Base-by-base conservation (phyloP, 2,888 invertebrate genomes). In the Erebia palarica region DNA sequence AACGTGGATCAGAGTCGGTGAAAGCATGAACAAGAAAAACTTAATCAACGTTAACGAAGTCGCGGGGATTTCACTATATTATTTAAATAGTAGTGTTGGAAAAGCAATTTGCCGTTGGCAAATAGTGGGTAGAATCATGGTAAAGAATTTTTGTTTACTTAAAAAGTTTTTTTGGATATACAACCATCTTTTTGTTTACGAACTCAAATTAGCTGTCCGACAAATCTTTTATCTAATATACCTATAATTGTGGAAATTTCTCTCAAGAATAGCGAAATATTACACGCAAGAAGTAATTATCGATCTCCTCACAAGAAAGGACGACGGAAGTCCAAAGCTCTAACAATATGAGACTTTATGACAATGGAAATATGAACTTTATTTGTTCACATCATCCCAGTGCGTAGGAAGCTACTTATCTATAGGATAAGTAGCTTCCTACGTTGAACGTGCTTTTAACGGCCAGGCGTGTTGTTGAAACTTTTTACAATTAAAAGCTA, bases 281-380 rank as follows among this genome's bases (percentile, higher is more conserved):
- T 44, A 60, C 59, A 36, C 59, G 59, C 59, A 16, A 14, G 59
- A 59, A 59, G 42, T 59, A 59, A 59, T 42, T 42, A 59, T 59
- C n/a, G n/a, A n/a, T n/a, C n/a, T 16, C 3, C 60, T 3, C 16
- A 16, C 16, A 60, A 42, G 44, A 44, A 44, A 16, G 60, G 42
- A 44, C 16, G 11, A 11, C 16, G 16, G 9, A 42, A 60, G 11
- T 44, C 10, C 44, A 60, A 16, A 42, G 44, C 11, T 16, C 18
- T 9, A 18, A 44, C 58, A 13, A 58, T 27, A 58, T 27, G 14
- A 16, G 60, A 60, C 60, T 60, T 42, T 44, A 60, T 44, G 9
- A 10, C 11, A n/a, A 44, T 16, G 1, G 44, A 3, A 10, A 42
- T 60, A 60, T 10, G 9, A 11, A 4, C 44, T 60, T 42, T 44